phyloP scores from a whole-genome alignment of 37 sponge, comb jelly and placozoan genomes.

The Bolinopsis microptera region DNA sequence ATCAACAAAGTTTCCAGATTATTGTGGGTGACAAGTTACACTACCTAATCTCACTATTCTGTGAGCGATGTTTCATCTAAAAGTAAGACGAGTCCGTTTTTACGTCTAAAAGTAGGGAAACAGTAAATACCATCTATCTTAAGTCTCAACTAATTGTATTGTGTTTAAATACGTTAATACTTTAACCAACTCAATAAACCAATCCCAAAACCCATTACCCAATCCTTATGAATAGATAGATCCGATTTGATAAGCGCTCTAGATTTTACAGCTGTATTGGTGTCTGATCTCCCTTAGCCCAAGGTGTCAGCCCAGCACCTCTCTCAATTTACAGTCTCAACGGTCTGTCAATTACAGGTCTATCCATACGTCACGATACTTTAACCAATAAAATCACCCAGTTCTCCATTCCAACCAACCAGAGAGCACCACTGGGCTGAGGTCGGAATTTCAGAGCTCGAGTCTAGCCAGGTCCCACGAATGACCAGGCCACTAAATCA shows the following conservation, averaged over 20 bases:
- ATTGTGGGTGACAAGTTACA: too few relatives aligned
- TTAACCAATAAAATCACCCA: not conserved
- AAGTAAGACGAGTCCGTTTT: too few relatives aligned
- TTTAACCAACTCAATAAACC: too few relatives aligned
- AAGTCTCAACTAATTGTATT: too few relatives aligned
- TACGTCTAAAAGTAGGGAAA: too few relatives aligned
- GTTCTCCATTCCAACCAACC: not conserved
- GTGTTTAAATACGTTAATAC: too few relatives aligned
- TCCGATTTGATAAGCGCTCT: not conserved
- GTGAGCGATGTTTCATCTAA: too few relatives aligned
- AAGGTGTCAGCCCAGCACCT: not conserved
- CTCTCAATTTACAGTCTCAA: not conserved
- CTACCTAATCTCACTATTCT: too few relatives aligned
- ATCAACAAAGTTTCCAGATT: too few relatives aligned
- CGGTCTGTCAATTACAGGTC: not conserved
- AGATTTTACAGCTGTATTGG: not conserved
- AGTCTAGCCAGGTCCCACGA: not conserved
- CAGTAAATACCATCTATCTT: too few relatives aligned
- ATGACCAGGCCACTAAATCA: not conserved
- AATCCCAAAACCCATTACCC: too few relatives aligned
- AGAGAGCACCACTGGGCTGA: not conserved
- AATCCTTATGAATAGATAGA: too few relatives aligned
- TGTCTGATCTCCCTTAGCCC: not conserved
- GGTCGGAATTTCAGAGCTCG: not conserved
- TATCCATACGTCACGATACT: not conserved